A percentile compares a stretch with the other conserved stretches of the same genome.
These are phyloP conservation scores for Aphaenogaster floridana DNA, from an alignment of 1,140 invertebrate species.

Conservation along the genomic window DNA sequence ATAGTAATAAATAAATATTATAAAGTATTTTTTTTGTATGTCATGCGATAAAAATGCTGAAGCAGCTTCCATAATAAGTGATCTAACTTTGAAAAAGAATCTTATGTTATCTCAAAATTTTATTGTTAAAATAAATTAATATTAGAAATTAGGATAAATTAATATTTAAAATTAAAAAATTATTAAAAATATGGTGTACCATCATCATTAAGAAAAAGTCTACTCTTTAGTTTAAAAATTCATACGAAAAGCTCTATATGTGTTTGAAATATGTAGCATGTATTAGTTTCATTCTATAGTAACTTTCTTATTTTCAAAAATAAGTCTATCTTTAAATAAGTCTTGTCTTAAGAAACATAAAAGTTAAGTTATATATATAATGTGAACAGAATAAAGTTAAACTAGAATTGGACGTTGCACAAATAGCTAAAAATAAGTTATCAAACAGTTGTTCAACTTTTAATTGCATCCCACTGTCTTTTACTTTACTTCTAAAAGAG, in stretches of 20 bases:
- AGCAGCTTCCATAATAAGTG: not conserved
- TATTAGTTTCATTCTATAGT: not conserved
- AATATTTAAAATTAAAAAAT: not conserved
- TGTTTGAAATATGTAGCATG: not conserved
- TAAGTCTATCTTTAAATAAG: constrained; percentile 31
- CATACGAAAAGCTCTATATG: not conserved
- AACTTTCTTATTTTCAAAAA: not conserved
- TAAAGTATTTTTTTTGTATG: not conserved
- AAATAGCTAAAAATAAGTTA: constrained; percentile 80
- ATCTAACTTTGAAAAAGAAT: not conserved
- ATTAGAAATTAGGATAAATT: too few species aligned
- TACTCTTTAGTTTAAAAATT: not conserved
- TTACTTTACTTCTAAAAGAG: constrained; percentile 48
- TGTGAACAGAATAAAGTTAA: constrained; percentile 72
- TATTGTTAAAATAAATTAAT: not conserved
- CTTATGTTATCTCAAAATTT: not conserved
- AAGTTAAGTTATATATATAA: constrained; percentile 60
- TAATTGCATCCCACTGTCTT: constrained; percentile 77
- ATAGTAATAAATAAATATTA: too few species aligned
- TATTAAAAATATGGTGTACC: not conserved
- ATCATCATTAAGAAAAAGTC: not conserved
- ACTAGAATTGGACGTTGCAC: constrained; percentile 76
- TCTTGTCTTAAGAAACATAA: constrained; percentile 61
- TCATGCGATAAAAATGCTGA: not conserved
- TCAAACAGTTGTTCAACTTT: constrained; percentile 81